Conservation (phyloP, 2,797 vertebrate species). For the Microctenopoma stevenorrisi region DNA sequence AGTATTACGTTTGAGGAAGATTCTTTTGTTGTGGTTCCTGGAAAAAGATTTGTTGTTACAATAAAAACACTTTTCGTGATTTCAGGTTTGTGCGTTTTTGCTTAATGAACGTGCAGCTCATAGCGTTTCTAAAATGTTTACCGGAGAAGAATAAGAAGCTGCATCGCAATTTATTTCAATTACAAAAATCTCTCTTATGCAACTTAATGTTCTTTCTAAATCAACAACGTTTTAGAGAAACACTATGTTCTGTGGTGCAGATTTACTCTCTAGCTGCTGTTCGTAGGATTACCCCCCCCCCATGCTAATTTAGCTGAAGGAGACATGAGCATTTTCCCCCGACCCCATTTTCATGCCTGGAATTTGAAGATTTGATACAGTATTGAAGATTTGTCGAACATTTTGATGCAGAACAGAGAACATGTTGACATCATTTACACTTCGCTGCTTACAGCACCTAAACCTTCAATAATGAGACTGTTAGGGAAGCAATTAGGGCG, state of each 20-base stretch:
- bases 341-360: conserved; percentile 56
- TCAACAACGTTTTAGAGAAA: conserved; percentile 35
- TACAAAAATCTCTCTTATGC: conserved; percentile 28
- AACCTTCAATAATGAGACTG: conserved; percentile 7
- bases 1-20: background rate
- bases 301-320: conserved; percentile 36
- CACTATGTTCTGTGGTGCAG: conserved; percentile 11
- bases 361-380: conserved; percentile 51
- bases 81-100: conserved; percentile 25
- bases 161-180: conserved; percentile 11
- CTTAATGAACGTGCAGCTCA: conserved; percentile 10
- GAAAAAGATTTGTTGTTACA: conserved; percentile 9
- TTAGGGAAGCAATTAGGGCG: conserved; percentile 39
- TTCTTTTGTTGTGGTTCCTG: background rate
- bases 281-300: conserved; percentile 33
- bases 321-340: conserved; percentile 27
- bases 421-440: conserved; percentile 28
- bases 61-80: conserved; percentile 20
- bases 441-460: background rate
- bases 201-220: conserved; percentile 34
- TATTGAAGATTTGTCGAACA: conserved; percentile 52
- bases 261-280: conserved; percentile 16
- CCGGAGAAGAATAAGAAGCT: conserved; percentile 12
- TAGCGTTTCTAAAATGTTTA: conserved; percentile 10
- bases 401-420: conserved; percentile 44